phyloP scores from a whole-genome alignment of 2,113 vertebrate species.

The Geococcyx californianus region DNA sequence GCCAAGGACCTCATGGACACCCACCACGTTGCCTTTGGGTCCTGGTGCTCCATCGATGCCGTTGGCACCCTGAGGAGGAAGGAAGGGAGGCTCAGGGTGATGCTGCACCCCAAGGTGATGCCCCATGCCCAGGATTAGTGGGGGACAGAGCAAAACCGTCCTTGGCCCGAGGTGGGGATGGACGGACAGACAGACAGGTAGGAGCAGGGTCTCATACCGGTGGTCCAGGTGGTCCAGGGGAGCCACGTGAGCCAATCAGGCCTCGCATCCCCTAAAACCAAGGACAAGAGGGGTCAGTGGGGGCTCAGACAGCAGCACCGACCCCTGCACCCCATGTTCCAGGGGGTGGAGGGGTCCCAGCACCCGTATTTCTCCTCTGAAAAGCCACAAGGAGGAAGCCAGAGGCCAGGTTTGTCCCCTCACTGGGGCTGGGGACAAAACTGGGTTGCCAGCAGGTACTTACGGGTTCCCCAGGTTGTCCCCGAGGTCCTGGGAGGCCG shows the following conservation, averaged over 20 bases:
- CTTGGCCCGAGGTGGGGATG: not conserved
- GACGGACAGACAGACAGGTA: not conserved
- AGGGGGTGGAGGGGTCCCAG: not conserved
- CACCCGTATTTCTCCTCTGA: not conserved
- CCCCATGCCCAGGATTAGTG: fast-evolving
- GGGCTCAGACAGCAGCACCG: not conserved
- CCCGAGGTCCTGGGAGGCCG: conserved; percentile 84
- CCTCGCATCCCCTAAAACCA: conserved; percentile 82
- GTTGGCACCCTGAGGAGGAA: conserved; percentile 75
- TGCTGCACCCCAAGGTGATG: not conserved
- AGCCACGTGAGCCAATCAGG: conserved; percentile 83
- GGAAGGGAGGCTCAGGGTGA: not conserved
- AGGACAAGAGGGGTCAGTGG: conserved; percentile 55
- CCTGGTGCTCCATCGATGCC: conserved; percentile 86
- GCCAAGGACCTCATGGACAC: too few species aligned
- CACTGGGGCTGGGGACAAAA: not conserved
- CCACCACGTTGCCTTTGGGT: conserved; percentile 87
- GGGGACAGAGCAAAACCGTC: too few species aligned
- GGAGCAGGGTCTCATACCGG: conserved; percentile 56
- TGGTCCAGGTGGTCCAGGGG: conserved; percentile 80
- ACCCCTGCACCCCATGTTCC: not conserved
- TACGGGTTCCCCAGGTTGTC: conserved; percentile 90
- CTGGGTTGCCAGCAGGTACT: conserved; percentile 62
- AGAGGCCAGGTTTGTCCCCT: not conserved
- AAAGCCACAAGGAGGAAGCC: not conserved